Conservation (phyloP, 2,888 invertebrate genomes). For the Aleiodes leptofemur region DNA sequence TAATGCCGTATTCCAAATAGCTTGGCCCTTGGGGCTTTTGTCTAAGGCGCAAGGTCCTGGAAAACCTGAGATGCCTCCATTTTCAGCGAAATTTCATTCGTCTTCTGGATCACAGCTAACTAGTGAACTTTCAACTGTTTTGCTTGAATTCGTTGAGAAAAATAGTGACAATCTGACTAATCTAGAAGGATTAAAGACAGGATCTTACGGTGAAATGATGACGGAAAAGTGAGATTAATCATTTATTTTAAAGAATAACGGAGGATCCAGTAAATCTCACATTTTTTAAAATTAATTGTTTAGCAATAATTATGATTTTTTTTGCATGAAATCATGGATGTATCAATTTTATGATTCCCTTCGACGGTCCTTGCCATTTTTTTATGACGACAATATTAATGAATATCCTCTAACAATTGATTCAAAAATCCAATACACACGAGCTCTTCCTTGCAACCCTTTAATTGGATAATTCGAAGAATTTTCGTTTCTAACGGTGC, state of each 20-base stretch:
- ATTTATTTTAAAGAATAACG: too few species aligned
- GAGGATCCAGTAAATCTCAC: too few species aligned
- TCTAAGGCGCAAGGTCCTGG: constrained; percentile 52
- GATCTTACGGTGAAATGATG: constrained; percentile 46
- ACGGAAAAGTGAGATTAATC: constrained; percentile 49
- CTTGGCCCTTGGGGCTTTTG: constrained; percentile 59
- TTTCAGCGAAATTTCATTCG: constrained; percentile 11
- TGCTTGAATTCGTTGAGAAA: background rate
- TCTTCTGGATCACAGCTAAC: constrained; percentile 44
- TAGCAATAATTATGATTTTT: too few species aligned
- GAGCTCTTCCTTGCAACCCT: too few species aligned
- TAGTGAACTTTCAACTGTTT: background rate
- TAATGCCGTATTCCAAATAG: constrained; percentile 62
- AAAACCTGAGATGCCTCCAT: background rate
- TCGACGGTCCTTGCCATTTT: too few species aligned
- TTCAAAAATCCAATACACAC: too few species aligned
- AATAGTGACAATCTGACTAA: background rate
- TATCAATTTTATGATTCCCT: too few species aligned
- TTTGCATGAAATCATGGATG: too few species aligned
- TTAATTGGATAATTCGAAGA: background rate
- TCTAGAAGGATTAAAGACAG: constrained; percentile 7
- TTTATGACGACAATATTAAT: too few species aligned
- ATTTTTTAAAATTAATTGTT: too few species aligned
- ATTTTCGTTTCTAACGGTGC: background rate
- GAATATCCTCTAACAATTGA: too few species aligned